Base-by-base conservation (phyloP, 2,797 vertebrate species). In the Anabas testudineus region DNA sequence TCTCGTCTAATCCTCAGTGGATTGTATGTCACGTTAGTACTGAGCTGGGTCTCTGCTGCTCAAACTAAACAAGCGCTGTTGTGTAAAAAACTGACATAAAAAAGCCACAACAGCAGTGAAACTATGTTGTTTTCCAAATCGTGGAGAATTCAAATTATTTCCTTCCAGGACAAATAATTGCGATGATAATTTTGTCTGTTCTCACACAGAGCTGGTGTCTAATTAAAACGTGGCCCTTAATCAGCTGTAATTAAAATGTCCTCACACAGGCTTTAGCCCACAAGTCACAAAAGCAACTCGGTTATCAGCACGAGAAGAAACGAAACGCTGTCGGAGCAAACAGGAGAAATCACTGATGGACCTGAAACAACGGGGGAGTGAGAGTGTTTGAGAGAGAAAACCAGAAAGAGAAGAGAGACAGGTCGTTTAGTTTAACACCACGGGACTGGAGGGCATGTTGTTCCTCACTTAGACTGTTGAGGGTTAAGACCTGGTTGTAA, bases 221-320 rank as follows among this genome's bases (percentile, higher is more conserved):
- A 72, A 83, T 85, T 83, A 64, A 85, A 78, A 78, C 5, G 45
- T 54, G 65, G 71, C 66, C 54, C 73, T 71, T 72, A 73, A 84
- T 78, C 61, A 55, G 61, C 32, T 13, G 0, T 65, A 66, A 87
- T 82, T 80, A 78, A 80, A 84, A 76, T 13, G 52, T 74, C 34
- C 60, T 48, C 46, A 12, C 53, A 19, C 56, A 69, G 63, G 37
- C 22, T 63, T 34, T 41, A 58, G 54, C 42, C 62, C 58, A 59
- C 37, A 8, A 64, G 54, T 59, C 58, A 45, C 34, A 65, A n/a
- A 47, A 56, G 39, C 18, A 10, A 56, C 43, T 60, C 18, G 0
- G 16, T 39, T 49, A 28, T 71, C 54, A 0, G 28, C 59, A 45
- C 43, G 22, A 49, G 57, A 69, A 65, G 56, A 82, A 76, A 37